Conservation (phyloP, 2,888 invertebrate genomes). For the Epiblema foenella region DNA sequence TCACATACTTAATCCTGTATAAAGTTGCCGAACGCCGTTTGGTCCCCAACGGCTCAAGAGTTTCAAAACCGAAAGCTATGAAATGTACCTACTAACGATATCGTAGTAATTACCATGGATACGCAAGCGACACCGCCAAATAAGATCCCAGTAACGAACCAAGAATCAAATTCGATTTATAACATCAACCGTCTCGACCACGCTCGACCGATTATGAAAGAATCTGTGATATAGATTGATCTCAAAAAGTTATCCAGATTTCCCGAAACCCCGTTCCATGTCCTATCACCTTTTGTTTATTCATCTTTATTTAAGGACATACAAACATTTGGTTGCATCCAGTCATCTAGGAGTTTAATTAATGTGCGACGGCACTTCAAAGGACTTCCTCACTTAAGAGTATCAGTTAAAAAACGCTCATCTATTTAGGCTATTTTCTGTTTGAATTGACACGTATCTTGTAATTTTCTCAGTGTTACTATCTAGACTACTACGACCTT, state of each 20-base stretch:
- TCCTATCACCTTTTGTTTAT: no score
- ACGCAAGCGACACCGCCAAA: neutral
- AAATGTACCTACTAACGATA: neutral
- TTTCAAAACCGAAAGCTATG: no score
- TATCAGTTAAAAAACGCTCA: no score
- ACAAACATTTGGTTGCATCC: neutral
- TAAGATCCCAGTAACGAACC: conserved; percentile 22
- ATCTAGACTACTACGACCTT: no score
- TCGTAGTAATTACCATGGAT: neutral
- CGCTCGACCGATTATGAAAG: conserved; percentile 18
- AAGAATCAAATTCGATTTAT: conserved; percentile 24
- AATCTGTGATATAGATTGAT: conserved; percentile 4
- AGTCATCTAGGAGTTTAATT: conserved; percentile 36
- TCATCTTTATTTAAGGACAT: neutral
- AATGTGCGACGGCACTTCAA: conserved; percentile 20
- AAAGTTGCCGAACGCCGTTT: no score
- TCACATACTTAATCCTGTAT: no score
- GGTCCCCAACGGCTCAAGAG: no score
- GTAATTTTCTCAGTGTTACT: no score
- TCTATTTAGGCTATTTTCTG: no score
- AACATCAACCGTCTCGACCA: conserved; percentile 1
- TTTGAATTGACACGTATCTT: no score
- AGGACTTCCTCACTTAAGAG: conserved; percentile 25
- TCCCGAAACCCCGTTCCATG: neutral
- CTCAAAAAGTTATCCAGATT: conserved; percentile 13